A percentile compares a stretch with the other conserved stretches of the same genome.
Evolutionary conservation across 1,140 invertebrate genomes (phyloP).

Genomic region (Apis laboriosa): DNA sequence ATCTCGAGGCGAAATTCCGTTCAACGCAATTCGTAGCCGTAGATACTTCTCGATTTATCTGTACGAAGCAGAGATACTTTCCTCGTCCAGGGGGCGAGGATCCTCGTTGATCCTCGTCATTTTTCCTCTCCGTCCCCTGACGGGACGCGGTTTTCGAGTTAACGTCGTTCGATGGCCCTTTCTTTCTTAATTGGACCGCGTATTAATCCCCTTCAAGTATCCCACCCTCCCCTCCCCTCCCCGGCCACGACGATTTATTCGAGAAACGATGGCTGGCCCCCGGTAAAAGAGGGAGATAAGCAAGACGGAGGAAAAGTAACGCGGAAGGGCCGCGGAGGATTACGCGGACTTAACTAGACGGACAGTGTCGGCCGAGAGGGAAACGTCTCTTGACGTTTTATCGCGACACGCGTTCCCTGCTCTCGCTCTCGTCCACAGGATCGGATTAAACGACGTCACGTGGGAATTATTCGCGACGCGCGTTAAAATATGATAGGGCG

Average conservation of each 20-base stretch:
- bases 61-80: too few relatives aligned
- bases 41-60: too few relatives aligned
- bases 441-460: conserved; percentile 19
- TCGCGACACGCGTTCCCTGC: conserved; percentile 5
- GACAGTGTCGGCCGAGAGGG: conserved; percentile 47
- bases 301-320: conserved; percentile 42
- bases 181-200: conserved; percentile 65
- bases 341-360: conserved; percentile 65
- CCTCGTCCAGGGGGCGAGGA: not conserved
- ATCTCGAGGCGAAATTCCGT: too few relatives aligned
- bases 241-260: conserved; percentile 60
- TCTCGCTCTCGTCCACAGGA: not conserved
- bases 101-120: conserved; percentile 20
- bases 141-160: conserved; percentile 43
- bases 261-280: not conserved
- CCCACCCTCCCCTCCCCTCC: not conserved
- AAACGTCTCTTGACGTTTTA: conserved; percentile 37
- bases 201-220: conserved; percentile 60
- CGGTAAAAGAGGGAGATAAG: conserved; percentile 52
- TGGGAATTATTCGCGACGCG: conserved; percentile 16
- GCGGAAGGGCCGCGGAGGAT: conserved; percentile 58
- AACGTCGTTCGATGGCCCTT: conserved; percentile 35
- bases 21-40: too few relatives aligned
- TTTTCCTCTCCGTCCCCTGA: conserved; percentile 27
- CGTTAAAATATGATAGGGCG: not conserved